phyloP scores from a whole-genome alignment of 2,888 invertebrate species.

The Xanthorhoe designata region DNA sequence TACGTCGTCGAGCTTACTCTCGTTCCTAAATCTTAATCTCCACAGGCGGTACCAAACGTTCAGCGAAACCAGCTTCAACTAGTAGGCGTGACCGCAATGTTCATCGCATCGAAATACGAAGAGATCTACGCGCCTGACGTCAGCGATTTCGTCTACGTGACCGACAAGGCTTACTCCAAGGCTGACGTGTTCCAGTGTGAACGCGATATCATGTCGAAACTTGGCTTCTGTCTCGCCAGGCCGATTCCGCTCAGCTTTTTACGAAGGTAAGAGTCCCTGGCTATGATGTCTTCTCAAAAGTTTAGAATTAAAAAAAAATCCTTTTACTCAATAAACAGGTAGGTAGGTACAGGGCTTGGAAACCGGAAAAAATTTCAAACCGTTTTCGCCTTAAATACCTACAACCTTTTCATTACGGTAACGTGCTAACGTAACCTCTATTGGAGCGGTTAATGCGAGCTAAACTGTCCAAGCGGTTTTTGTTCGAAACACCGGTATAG shows the following conservation, averaged over 20 bases:
- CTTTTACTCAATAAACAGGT: too few species aligned
- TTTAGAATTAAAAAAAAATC: too few species aligned
- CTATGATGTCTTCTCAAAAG: too few species aligned
- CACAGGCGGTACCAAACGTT: constrained; percentile 86
- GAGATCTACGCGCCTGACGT: constrained; percentile 96
- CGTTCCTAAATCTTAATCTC: background rate
- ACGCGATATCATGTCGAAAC: constrained; percentile 89
- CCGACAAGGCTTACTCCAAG: constrained; percentile 94
- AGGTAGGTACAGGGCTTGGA: too few species aligned
- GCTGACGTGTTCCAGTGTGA: constrained; percentile 94
- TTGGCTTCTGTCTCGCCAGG: constrained; percentile 93
- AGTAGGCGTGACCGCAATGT: constrained; percentile 95
- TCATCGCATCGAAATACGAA: constrained; percentile 97
- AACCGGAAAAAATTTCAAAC: too few species aligned
- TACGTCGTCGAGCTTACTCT: background rate
- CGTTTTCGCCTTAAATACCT: too few species aligned
- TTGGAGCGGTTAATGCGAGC: too few species aligned
- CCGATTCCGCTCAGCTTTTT: constrained; percentile 96
- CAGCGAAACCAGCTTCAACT: constrained; percentile 91
- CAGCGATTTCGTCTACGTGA: constrained; percentile 95
- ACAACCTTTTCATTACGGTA: too few species aligned
- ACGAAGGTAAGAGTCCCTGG: constrained; percentile 86
- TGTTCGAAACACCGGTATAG: too few species aligned
- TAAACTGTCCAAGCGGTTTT: too few species aligned
- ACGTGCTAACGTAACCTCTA: too few species aligned